Base-by-base conservation (phyloP, 2,888 invertebrate genomes). In the Drosophila incognita region DNA sequence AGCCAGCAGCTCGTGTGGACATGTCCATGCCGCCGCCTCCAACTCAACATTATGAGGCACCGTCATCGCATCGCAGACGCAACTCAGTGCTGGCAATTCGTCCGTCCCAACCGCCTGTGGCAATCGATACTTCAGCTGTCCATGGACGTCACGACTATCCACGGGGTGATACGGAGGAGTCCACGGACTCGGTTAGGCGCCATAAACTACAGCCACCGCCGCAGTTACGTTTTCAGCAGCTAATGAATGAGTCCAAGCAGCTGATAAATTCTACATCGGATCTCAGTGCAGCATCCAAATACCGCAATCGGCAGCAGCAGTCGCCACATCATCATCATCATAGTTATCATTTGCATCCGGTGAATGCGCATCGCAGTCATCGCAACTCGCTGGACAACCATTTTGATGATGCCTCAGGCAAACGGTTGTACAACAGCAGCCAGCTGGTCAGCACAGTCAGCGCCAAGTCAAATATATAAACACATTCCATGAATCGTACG, bases 141-240 rank as follows among this genome's bases (percentile, higher is more conserved):
- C 74, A 54, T 62, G 96, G 96, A 0, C 94, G 96, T 1, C 97
- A 96, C 89, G 96, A 96, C 15, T 0, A 0, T 27, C 18, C 29
- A 27, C 18, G 29, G 27, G 27, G 6, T 3, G 36, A 38, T 27
- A 18, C n/a, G n/a, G n/a, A n/a, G n/a, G n/a, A n/a, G n/a, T n/a
- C n/a, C n/a, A n/a, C n/a, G n/a, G n/a, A n/a, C n/a, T n/a, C 18
- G 11, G 18, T 13, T 5, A 94, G 95, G 33, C 92, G 96, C 56
- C 95, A 95, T 92, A 95, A 95, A 59, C 48, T 29, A 11, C 76
- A 60, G 38, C 36, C 53, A 29, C 33, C 56, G 27, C n/a, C 69
- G 6, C 52, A 27, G 6, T 62, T 67, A 5, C 66, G 73, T 52
- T 76, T 62, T 40, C 72, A 77, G 15, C 70, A 73, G n/a, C 52